These are phyloP conservation scores for Hydriomena furcata DNA, from an alignment of 2,888 invertebrate genomes.

Conservation along the genomic window DNA sequence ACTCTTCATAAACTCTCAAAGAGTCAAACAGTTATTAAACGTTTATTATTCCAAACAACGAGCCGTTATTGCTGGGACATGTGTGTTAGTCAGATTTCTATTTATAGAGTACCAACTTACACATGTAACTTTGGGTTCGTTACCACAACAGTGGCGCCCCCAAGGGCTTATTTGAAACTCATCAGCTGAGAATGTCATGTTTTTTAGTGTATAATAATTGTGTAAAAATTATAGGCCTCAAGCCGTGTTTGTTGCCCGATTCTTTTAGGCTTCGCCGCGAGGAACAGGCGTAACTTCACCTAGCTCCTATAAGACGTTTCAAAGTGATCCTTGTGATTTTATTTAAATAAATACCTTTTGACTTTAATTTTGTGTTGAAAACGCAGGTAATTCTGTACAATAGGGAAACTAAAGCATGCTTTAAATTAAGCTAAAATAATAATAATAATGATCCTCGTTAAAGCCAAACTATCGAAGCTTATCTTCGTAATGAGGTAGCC, in stretches of 20 bases:
- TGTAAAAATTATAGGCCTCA: no score
- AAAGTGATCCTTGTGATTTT: no score
- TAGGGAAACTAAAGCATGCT: no score
- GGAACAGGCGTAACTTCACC: no score
- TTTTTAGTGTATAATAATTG: slow-evolving; percentile 2
- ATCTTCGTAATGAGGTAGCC: slow-evolving; percentile 3
- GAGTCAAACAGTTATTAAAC: slow-evolving; percentile 20
- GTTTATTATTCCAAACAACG: slow-evolving; percentile 49
- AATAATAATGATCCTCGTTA: slow-evolving; percentile 7
- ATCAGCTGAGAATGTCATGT: slow-evolving; percentile 18
- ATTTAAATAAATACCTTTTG: no score
- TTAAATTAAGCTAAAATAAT: no score
- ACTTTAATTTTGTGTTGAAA: no score
- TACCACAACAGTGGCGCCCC: slow-evolving; percentile 44
- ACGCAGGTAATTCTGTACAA: no score
- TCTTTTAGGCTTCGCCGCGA: no score
- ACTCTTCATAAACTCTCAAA: slow-evolving; percentile 17
- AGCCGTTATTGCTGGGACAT: slow-evolving; percentile 56
- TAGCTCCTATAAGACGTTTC: no score
- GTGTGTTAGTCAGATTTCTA: slow-evolving; percentile 68
- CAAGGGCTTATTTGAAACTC: slow-evolving; percentile 22
- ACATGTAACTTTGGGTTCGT: slow-evolving; percentile 64
- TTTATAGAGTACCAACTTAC: slow-evolving; percentile 61
- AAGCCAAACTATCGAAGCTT: neutral
- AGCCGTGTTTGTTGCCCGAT: no score